phyloP scores from a whole-genome alignment of 2,888 invertebrate genomes.

The Junonia oenone region DNA sequence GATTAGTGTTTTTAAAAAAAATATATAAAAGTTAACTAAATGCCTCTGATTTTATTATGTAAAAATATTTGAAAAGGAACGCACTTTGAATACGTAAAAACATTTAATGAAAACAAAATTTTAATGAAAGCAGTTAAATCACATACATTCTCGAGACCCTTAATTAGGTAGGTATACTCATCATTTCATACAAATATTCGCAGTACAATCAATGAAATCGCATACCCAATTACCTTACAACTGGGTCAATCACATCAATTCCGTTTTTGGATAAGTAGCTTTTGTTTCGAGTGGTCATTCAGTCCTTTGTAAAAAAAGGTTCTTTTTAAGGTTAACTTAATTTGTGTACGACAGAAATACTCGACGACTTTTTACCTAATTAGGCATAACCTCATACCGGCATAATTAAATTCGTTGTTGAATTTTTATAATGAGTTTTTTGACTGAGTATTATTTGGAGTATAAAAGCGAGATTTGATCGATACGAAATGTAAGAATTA shows the following conservation, averaged over 20 bases:
- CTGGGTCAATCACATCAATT: slow-evolving; percentile 10
- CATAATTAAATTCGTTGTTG: background rate
- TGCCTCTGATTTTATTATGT: no score
- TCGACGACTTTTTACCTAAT: background rate
- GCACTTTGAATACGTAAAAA: background rate
- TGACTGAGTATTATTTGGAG: background rate
- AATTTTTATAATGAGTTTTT: background rate
- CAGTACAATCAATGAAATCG: slow-evolving; percentile 5
- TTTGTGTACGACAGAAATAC: background rate
- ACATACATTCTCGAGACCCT: background rate
- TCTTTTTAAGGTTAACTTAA: slow-evolving; percentile 1
- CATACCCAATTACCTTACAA: slow-evolving; percentile 12
- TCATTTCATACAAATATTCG: background rate
- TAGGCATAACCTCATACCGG: background rate
- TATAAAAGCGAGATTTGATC: background rate
- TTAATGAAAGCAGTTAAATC: background rate
- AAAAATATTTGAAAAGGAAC: no score
- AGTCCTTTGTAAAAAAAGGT: slow-evolving; percentile 2
- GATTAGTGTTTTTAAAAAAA: no score
- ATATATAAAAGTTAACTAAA: no score
- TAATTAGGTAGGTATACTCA: background rate
- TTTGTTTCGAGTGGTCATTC: slow-evolving; percentile 9
- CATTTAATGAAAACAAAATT: no score
- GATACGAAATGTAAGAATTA: background rate
- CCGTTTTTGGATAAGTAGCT: slow-evolving; percentile 9